Conservation (phyloP, 2,797 vertebrate genomes). For the Sebastes cheni region DNA sequence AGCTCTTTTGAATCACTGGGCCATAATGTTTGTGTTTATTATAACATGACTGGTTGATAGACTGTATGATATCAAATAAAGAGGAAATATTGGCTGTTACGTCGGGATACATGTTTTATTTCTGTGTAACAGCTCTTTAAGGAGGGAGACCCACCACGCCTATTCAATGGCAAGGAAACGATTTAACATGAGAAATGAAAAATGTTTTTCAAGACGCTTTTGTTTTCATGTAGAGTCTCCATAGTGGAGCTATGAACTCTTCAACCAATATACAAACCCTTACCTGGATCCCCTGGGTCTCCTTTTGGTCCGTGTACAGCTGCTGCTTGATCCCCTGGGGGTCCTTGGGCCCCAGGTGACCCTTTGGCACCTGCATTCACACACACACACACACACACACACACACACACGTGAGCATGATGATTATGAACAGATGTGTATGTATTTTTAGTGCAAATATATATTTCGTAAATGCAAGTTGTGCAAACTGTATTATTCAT, state of each 20-base stretch:
- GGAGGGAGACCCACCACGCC: background rate
- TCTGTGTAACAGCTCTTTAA: background rate
- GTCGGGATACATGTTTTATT: background rate
- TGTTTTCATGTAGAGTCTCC: background rate
- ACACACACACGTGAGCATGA: background rate
- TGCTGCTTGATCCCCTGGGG: slow-evolving; percentile 25
- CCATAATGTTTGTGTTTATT: background rate
- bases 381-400: background rate
- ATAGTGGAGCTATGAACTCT: background rate
- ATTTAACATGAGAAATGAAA: background rate
- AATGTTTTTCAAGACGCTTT: too few relatives aligned
- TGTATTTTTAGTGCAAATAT: background rate
- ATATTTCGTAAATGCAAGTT: background rate
- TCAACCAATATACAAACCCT: background rate
- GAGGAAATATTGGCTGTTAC: background rate
- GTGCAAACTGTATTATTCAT: background rate
- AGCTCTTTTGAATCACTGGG: background rate
- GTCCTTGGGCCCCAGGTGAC: slow-evolving; percentile 6
- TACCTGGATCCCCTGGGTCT: slow-evolving; percentile 26
- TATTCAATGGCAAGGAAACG: background rate
- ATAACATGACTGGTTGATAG: too few relatives aligned
- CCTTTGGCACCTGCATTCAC: slow-evolving; percentile 17
- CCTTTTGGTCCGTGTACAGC: slow-evolving; percentile 25
- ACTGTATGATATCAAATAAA: background rate
- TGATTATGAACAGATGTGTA: background rate